Percentiles rank a stretch among this genome's conserved stretches.
Conservation (phyloP, 2,113 vertebrate species). For the Chelonoidis abingdonii region DNA sequence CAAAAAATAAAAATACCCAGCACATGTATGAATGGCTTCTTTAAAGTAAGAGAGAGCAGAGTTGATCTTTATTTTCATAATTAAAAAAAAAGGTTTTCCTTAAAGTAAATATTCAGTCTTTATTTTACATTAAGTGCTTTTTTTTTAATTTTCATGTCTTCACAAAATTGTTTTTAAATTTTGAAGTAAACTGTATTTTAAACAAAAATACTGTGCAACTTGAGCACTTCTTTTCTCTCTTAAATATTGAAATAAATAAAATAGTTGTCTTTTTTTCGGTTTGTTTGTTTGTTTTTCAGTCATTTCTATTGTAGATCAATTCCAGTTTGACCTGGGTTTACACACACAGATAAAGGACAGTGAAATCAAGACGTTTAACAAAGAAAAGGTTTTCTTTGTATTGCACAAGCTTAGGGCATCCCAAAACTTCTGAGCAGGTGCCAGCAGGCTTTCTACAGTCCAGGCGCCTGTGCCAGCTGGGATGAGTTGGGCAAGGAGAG, state of each 20-base stretch:
- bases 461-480: constrained; percentile 73
- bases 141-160: constrained; percentile 76
- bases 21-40: constrained; percentile 80
- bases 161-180: constrained; percentile 81
- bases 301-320: constrained; percentile 76
- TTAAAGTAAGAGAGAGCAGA: constrained; percentile 83
- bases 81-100: constrained; percentile 76
- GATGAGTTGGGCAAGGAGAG: constrained; percentile 70
- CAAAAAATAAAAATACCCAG: constrained; percentile 82
- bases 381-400: constrained; percentile 75
- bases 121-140: constrained; percentile 82
- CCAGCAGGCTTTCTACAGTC: constrained; percentile 67
- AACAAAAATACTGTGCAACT: constrained; percentile 84
- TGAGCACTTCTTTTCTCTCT: constrained; percentile 79
- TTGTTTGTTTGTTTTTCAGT: constrained; percentile 76
- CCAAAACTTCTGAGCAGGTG: constrained; percentile 72
- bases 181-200: constrained; percentile 80
- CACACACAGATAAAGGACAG: constrained; percentile 76
- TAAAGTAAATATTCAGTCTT: constrained; percentile 81
- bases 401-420: constrained; percentile 81
- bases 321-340: constrained; percentile 79
- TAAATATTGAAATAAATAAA: constrained; percentile 88
- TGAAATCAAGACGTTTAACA: constrained; percentile 65
- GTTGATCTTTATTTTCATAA: constrained; percentile 85
- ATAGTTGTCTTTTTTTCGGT: constrained; percentile 78